Percentiles rank a stretch among this genome's conserved stretches.
Evolutionary conservation across 2,888 invertebrate species (phyloP).

Genomic region (Steinernema scapterisci): DNA sequence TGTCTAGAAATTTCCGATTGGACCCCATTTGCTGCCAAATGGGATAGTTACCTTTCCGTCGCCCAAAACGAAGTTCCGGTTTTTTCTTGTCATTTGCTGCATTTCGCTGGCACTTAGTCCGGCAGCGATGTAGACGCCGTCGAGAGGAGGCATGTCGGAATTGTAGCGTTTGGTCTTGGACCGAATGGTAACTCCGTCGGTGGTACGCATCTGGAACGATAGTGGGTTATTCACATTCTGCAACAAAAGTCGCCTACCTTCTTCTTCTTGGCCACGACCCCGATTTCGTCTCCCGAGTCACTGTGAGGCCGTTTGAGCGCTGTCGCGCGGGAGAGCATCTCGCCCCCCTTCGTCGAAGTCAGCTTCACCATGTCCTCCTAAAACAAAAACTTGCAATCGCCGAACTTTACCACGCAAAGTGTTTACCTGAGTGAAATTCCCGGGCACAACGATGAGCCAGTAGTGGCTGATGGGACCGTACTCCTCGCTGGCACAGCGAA

Average conservation of each 20-base stretch:
- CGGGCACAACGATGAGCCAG: slow-evolving; percentile 89
- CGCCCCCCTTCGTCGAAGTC: slow-evolving; percentile 37
- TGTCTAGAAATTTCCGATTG: slow-evolving; percentile 47
- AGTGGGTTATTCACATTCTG: too few species aligned
- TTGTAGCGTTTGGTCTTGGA: slow-evolving; percentile 24
- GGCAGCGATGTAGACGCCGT: slow-evolving; percentile 63
- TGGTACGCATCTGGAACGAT: slow-evolving; percentile 9
- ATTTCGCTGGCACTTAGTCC: slow-evolving; percentile 53
- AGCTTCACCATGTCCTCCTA: slow-evolving; percentile 53
- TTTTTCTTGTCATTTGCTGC: slow-evolving; percentile 48
- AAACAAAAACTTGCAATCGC: slow-evolving; percentile 28
- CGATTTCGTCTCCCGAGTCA: slow-evolving; percentile 17
- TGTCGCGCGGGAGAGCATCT: slow-evolving; percentile 47
- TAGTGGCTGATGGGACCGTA: slow-evolving; percentile 97
- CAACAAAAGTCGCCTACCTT: not conserved
- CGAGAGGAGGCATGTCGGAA: slow-evolving; percentile 35
- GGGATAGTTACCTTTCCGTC: slow-evolving; percentile 55
- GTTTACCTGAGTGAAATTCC: slow-evolving; percentile 71
- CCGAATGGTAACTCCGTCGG: slow-evolving; percentile 21
- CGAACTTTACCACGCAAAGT: not conserved
- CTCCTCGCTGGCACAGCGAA: slow-evolving; percentile 83
- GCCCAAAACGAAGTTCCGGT: slow-evolving; percentile 57
- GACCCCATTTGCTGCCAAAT: not conserved
- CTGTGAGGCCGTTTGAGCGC: slow-evolving; percentile 33
- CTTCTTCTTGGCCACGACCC: slow-evolving; percentile 10